Conservation (phyloP, 2,888 invertebrate genomes). For the Acrobasis consociella region DNA sequence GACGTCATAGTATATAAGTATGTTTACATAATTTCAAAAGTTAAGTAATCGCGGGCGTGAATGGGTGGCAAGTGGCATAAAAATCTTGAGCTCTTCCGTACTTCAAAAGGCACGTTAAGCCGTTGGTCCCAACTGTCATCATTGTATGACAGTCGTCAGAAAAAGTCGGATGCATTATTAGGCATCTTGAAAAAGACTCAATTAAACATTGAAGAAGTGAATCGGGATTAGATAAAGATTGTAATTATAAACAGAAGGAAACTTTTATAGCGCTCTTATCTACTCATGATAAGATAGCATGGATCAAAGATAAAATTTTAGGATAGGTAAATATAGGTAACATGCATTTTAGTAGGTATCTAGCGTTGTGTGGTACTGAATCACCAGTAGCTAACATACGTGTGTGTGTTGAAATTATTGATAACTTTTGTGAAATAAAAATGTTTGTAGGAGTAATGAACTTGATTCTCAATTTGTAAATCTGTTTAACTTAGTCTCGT, state of each 20-base stretch:
- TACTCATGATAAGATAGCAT: slow-evolving; percentile 2
- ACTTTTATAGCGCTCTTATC: slow-evolving; percentile 1
- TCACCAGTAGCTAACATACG: not conserved
- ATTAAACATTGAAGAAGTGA: not conserved
- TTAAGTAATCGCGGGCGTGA: too few species aligned
- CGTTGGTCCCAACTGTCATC: too few species aligned
- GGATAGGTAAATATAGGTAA: not conserved
- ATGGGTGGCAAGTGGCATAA: too few species aligned
- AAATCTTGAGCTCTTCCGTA: too few species aligned
- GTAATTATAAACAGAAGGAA: not conserved
- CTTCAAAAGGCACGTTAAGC: too few species aligned
- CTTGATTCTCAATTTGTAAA: not conserved
- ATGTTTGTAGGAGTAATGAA: not conserved
- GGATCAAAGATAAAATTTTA: slow-evolving; percentile 8
- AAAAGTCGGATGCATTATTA: too few species aligned
- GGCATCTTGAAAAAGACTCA: too few species aligned
- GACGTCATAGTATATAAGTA: too few species aligned
- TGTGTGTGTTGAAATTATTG: not conserved
- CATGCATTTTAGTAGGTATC: not conserved
- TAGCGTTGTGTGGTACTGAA: not conserved
- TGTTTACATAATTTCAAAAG: too few species aligned
- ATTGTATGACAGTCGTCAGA: too few species aligned
- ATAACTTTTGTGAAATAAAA: not conserved
- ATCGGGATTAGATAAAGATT: not conserved
- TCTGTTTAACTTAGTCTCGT: not conserved